Evolutionary conservation across 1,140 invertebrate species (phyloP).

Genomic region (Bombyx mandarina): DNA sequence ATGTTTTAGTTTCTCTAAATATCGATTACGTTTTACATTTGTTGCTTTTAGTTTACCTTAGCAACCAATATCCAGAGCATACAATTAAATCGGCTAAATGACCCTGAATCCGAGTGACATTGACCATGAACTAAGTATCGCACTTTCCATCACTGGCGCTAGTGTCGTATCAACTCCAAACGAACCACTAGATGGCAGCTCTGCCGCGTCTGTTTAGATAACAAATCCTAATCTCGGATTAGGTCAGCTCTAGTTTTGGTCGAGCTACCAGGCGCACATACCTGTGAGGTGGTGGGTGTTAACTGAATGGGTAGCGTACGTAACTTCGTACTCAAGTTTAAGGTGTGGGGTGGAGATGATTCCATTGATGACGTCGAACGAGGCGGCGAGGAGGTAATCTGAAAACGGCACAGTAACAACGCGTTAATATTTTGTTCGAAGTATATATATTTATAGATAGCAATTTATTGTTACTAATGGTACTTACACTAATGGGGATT

Average conservation of each 20-base stretch:
- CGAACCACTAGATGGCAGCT: slow-evolving; percentile 11
- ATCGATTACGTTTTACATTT: too few relatives aligned
- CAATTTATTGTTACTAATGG: background rate
- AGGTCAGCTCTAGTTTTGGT: slow-evolving; percentile 47
- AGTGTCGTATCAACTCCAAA: slow-evolving; percentile 6
- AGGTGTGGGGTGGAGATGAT: slow-evolving; percentile 38
- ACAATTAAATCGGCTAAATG: too few relatives aligned
- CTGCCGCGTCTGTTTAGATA: background rate
- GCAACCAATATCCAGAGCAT: too few relatives aligned
- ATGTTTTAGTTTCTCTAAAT: too few relatives aligned
- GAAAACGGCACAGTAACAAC: slow-evolving; percentile 15
- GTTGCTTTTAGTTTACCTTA: too few relatives aligned
- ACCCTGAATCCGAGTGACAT: too few relatives aligned
- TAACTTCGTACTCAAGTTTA: slow-evolving; percentile 57
- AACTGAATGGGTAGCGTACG: slow-evolving; percentile 56
- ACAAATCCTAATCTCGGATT: slow-evolving; percentile 40
- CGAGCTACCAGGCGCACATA: slow-evolving; percentile 44
- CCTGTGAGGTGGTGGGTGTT: slow-evolving; percentile 55
- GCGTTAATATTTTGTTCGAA: slow-evolving; percentile 1
- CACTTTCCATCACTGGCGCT: too few relatives aligned
- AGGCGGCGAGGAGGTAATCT: slow-evolving; percentile 51
- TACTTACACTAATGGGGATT: slow-evolving; percentile 55
- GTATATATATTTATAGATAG: background rate
- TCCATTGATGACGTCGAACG: slow-evolving; percentile 30
- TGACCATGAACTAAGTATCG: too few relatives aligned